Evolutionary conservation across 2,888 invertebrate species (phyloP).

Genomic region (Zaprionus bogoriensis): DNA sequence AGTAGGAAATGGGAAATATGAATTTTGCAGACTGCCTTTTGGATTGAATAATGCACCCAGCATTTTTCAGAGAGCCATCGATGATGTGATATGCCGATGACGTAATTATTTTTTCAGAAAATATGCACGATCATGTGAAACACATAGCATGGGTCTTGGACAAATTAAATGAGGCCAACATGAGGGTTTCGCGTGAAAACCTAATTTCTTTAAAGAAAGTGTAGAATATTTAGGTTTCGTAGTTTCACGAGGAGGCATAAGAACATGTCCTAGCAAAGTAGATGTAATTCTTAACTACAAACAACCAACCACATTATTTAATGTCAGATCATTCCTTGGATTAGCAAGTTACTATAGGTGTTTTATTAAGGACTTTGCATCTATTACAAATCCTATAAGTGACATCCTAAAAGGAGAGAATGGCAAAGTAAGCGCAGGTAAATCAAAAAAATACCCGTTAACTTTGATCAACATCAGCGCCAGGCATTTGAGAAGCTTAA

Average conservation of each 20-base stretch:
- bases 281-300: conserved; percentile 4
- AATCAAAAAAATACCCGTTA: neutral
- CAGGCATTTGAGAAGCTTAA: neutral
- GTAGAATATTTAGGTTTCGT: neutral
- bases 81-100: conserved; percentile 10
- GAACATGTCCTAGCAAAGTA: conserved; percentile 4
- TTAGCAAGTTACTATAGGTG: conserved; percentile 1
- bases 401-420: neutral
- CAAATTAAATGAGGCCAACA: neutral
- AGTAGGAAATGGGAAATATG: conserved; percentile 12
- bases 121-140: neutral
- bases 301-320: neutral
- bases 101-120: neutral
- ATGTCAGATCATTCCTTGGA: neutral
- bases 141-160: conserved; percentile 1
- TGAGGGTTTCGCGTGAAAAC: neutral
- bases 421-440: conserved; percentile 4
- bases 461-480: neutral
- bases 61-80: conserved; percentile 19
- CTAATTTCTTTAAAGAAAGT: neutral
- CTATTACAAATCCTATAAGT: conserved; percentile 1
- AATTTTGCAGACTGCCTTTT: conserved; percentile 15
- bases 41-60: conserved; percentile 12
- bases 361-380: conserved; percentile 9
- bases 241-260: neutral